Evolutionary conservation across 2,113 vertebrate species (phyloP), one percentile per base, ranked within the genome.

Genomic region (Lontra canadensis): DNA sequence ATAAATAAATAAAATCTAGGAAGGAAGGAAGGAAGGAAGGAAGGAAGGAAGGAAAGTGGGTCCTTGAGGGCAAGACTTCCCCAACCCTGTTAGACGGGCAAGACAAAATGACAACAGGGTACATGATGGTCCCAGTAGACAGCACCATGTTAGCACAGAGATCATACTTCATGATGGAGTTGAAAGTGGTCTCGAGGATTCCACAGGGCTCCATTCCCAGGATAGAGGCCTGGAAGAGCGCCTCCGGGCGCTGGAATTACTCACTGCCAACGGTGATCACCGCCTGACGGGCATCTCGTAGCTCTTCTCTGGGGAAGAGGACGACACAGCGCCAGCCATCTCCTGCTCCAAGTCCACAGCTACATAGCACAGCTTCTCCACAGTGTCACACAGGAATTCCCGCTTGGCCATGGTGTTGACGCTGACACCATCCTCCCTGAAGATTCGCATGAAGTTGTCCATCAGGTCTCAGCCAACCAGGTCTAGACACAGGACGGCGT

Each of bases 161-260:
- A 18, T 69, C 67, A 18, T 17, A 36, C 34, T 36, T 36, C 67
- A 20, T 69, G 67, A 36, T 20, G 34, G 67, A 69, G 67, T 69
- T 36, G 67, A 69, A 36, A 18, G 67, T 10, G 34, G 34, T 36
- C 67, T 69, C 4, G 34, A 69, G 67, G 34, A 36, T 57, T 21
- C 34, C 67, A 31, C 63, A 14, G 29, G 59, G 31, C 63, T 65
- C 63, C 63, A 65, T 65, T 31, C 34, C 34, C 34, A 20, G 34
- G 34, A n/a, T 0, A 18, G 34, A 69, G 67, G 34, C 3, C 17
- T 69, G 34, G 15, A n/a, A n/a, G 34, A n/a, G 31, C 7, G 0
- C 65, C 34, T 69, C 6, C 6, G 3, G 65, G 15, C 65, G 9
- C 23, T 65, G 63, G 65, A 8, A 31, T 15, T 36, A n/a, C 63